Base-by-base conservation (phyloP, 2,113 vertebrate genomes). In the Xiphophorus maculatus region DNA sequence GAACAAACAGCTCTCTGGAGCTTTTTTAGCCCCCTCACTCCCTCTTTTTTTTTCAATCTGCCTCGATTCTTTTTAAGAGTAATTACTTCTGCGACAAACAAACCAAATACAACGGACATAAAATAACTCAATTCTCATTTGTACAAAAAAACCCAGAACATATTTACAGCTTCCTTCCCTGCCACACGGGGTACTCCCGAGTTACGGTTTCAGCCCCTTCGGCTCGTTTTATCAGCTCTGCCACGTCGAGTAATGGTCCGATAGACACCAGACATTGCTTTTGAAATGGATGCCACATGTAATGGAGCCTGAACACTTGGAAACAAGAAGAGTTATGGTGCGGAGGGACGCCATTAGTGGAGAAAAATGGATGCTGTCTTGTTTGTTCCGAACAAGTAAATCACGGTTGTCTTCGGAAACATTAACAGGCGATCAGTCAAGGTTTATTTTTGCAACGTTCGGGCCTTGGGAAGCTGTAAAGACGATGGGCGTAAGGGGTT, bases 381-480 rank as follows among this genome's bases (percentile, higher is more conserved):
- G 83, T 87, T 87, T 87, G 84, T 81, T 80, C 67, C 78, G 79
- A 90, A 92, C 76, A 84, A 92, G 86, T 92, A 89, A 89, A 94
- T 93, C 90, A 93, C 69, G 71, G 85, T 84, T 69, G 81, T 84
- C 88, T 93, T 91, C 85, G 69, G 78, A 64, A 73, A 28, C 81
- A 83, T 92, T 92, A 93, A 94, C 84, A 91, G 90, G 77, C 67
- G 75, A 94, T 93, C 91, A 78, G 91, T 93, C 91, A 93, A 33
- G 84, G 86, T 90, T 90, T 88, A 84, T 84, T 89, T 37, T 69
- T 81, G 87, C n/a, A 32, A 37, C n/a, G 9, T 79, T 71, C 79
- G 81, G 87, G 84, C 87, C 87, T 88, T 82, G 84, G 73, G 80
- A 75, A 77, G 83, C 75, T 71, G 67, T 3, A 14, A 15, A 28